Base-by-base conservation (phyloP, 2,888 invertebrate species). In the Caenorhabditis sp. region DNA sequence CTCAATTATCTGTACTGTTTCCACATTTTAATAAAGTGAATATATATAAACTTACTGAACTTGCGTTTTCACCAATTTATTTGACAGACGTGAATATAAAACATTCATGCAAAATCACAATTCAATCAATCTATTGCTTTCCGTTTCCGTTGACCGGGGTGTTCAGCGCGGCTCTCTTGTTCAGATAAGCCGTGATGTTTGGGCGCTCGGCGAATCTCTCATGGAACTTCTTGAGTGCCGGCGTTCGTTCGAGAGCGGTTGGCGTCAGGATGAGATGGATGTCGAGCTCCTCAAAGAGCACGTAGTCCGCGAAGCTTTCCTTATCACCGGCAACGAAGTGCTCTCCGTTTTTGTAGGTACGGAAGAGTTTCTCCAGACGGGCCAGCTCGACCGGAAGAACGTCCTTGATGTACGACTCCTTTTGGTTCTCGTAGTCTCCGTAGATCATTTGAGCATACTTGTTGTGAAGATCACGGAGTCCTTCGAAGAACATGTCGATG, bases 281-380 rank as follows among this genome's bases (percentile, higher is more conserved):
- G 80, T 86, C 85, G 45, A 85, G 79, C 58, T 83, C 82, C 58
- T 87, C 87, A 79, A 81, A 86, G 20, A 85, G 63, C 11, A 76
- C 70, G 68, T 86, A 87, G 72, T 86, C 86, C 3, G 84, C 85
- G 70, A 73, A 86, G 46, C 78, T 76, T 58, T 83, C 74, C 81
- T 83, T 79, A 46, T 81, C 79, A 8, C 83, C 83, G 24, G 77
- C 70, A 0, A 84, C 80, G 58, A 70, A 84, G 50, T 78, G 76
- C 65, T 82, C 80, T 52, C 83, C 85, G 48, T 80, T 78, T 32
- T 65, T 66, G 65, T 78, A 77, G 20, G 76, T 82, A 52, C 78
- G 79, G 62, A 85, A 72, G 22, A 85, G 80, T 24, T 77, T 74
- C 72, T 83, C 83, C 26, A 85, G 39, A 17, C 61, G 65, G 2